Percentiles rank a stretch among this genome's conserved stretches.
These are phyloP conservation scores for Microctenopoma steveboyesi DNA, from an alignment of 2,797 vertebrate species.

Conservation along the genomic window DNA sequence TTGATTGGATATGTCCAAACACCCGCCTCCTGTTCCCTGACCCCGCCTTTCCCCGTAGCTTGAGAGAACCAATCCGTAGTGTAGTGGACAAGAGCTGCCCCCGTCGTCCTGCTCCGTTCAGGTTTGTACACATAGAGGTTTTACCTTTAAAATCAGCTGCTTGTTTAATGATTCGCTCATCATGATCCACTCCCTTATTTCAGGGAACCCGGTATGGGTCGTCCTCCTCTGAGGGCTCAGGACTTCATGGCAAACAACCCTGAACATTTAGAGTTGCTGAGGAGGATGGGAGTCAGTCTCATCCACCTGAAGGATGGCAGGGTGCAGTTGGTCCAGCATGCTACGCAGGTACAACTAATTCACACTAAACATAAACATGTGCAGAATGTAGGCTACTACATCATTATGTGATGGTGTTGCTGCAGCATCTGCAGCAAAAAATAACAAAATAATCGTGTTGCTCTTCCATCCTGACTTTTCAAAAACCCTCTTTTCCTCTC, in stretches of 20 bases:
- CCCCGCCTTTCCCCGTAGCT: conserved; percentile 92
- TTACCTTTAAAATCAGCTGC: background rate
- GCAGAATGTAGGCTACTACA: background rate
- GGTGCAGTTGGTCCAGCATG: conserved; percentile 97
- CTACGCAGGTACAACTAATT: conserved; percentile 87
- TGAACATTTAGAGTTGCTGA: conserved; percentile 96
- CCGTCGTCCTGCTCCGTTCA: conserved; percentile 85
- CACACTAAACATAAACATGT: background rate
- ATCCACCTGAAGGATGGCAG: conserved; percentile 98
- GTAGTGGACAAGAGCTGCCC: conserved; percentile 98
- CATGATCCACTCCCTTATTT: background rate
- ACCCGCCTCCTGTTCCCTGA: conserved; percentile 97
- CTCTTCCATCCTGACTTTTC: conserved; percentile 5
- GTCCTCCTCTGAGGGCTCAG: conserved; percentile 91
- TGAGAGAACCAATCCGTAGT: conserved; percentile 94
- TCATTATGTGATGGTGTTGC: background rate
- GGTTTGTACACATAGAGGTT: conserved; percentile 70
- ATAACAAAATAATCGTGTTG: background rate
- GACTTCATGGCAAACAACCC: conserved; percentile 99
- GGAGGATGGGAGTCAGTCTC: conserved; percentile 97
- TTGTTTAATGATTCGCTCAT: background rate
- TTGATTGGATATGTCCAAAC: conserved; percentile 98
- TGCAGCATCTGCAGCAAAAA: background rate
- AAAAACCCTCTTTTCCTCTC: conserved; percentile 2
- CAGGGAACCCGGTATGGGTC: conserved; percentile 84